Base-by-base conservation (phyloP, 2,888 invertebrate genomes). In the Mimas tiliae region DNA sequence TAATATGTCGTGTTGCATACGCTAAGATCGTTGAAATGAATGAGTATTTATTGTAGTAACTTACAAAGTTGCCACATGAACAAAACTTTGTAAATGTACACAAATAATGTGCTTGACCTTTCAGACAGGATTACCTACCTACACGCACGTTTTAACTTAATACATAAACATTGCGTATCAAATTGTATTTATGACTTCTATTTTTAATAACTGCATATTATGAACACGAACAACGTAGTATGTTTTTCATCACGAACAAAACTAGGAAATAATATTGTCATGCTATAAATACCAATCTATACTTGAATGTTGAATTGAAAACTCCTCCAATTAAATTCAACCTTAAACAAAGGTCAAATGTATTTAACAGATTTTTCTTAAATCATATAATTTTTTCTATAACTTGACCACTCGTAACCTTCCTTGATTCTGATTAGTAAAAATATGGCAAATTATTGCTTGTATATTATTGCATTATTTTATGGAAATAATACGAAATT, bases 281-380 rank as follows among this genome's bases (percentile, higher is more conserved):
- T 65, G 34, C 50, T 27, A 42, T 34, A 34, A 65, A 64, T 53
- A 55, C 55, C 50, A 65, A 68, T 65, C n/a, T 33, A 62, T 45
- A 27, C 2, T 51, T 19, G 65, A 63, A 72, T 16, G 1, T 51
- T 19, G 65, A 63, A 72, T 69, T 70, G 67, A 52, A 66, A 72
- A 70, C 65, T 67, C 50, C 70, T 67, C 33, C 69, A 74, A 75
- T 75, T 67, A 70, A 70, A 69, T 68, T 63, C 12, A 69, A 62
- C 70, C 70, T 67, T 50, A 58, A 38, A 11, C 38, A 51, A 70
- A 75, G 78, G 78, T 68, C 72, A 65, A 19, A 48, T 38, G 66
- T 65, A 67, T 63, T 33, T 63, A 53, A 33, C 62, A 45, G 21
- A 48, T 62, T 62, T 64, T 52, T 52, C 50, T 11, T 42, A 45